A percentile compares a stretch with the other conserved stretches of the same genome.
Conservation (phyloP, 2,113 vertebrate species). For the Furnarius figulus region DNA sequence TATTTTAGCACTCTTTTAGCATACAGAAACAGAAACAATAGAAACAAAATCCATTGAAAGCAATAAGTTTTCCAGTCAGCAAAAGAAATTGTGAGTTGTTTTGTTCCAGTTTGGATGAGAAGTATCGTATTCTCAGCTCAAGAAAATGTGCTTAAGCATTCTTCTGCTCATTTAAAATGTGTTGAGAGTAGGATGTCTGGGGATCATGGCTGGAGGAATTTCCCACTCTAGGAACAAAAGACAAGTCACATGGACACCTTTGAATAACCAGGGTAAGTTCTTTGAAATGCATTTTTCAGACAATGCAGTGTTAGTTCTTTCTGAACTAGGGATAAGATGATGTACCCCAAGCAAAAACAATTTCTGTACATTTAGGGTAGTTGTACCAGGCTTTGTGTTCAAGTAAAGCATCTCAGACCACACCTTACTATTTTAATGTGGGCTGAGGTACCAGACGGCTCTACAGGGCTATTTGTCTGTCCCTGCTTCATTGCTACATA, state of each 20-base stretch:
- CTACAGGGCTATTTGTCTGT: not conserved
- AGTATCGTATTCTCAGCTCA: not conserved
- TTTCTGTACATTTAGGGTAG: not conserved
- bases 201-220: not conserved
- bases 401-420: not conserved
- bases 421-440: not conserved
- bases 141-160: not conserved
- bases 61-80: not conserved
- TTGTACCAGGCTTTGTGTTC: not conserved
- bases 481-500: not conserved
- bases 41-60: not conserved
- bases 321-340: not conserved
- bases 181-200: not conserved
- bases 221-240: not conserved
- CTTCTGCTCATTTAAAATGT: not conserved
- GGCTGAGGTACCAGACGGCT: not conserved
- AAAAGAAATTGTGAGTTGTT: not conserved
- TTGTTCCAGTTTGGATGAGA: not conserved
- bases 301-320: not conserved
- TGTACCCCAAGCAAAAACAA: not conserved
- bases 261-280: not conserved
- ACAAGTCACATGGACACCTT: not conserved
- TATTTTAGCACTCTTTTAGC: not conserved
- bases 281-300: not conserved
- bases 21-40: not conserved